A percentile compares a stretch with the other conserved stretches of the same genome.
phyloP scores from a whole-genome alignment of 2,888 invertebrate species.

The Glyphotaelius pellucidus region DNA sequence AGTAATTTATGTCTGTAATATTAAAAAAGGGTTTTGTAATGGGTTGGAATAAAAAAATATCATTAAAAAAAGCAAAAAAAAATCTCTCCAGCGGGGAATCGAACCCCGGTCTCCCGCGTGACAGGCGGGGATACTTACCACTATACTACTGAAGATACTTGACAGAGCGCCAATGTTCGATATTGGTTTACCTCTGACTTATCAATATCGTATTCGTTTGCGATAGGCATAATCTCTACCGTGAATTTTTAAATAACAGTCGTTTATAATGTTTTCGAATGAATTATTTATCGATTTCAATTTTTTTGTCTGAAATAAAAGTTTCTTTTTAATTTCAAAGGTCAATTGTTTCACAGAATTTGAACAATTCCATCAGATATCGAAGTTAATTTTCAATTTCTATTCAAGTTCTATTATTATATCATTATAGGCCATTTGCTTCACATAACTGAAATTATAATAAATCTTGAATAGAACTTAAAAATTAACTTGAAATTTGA shows the following conservation, averaged over 20 bases:
- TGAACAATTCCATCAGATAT: too few species aligned
- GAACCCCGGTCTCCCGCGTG: slow-evolving; percentile 67
- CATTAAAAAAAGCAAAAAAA: slow-evolving; percentile 67
- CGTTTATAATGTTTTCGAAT: background rate
- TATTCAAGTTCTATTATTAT: too few species aligned
- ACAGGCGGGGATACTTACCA: slow-evolving; percentile 67
- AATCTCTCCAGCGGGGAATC: slow-evolving; percentile 67
- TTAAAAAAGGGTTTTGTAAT: background rate
- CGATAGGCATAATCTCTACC: background rate
- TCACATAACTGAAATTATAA: too few species aligned
- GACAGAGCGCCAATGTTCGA: background rate
- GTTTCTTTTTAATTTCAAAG: too few species aligned
- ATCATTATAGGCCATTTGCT: too few species aligned
- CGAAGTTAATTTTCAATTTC: too few species aligned
- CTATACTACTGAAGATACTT: slow-evolving; percentile 62
- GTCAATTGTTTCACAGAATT: too few species aligned
- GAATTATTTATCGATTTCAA: background rate
- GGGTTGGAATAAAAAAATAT: background rate
- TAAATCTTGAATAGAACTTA: too few species aligned
- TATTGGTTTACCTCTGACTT: background rate
- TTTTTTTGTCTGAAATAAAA: too few species aligned
- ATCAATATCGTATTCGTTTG: background rate
- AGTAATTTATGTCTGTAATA: too few species aligned
- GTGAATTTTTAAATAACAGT: background rate
- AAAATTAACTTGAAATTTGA: too few species aligned